Evolutionary conservation across 2,113 vertebrate species (phyloP), one percentile per base, ranked within the genome.

Genomic region (Hypomesus transpacificus): DNA sequence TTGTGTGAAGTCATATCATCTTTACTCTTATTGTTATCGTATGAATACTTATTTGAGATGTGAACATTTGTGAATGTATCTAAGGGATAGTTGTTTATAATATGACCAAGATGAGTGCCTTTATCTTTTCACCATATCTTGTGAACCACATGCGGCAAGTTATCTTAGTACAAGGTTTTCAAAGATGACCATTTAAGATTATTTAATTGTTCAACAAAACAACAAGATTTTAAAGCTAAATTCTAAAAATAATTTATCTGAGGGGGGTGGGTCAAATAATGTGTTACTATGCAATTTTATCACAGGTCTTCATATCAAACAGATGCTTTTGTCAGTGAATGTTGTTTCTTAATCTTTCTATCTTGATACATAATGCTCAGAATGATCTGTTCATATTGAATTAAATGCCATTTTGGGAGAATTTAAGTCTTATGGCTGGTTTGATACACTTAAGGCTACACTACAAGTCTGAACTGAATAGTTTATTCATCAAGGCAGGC

Each of bases 401-500:
- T 64, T 67, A 75, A 73, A 69, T 60, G 21, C 66, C 20, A 67
- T 80, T 80, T 73, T 80, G 66, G 63, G 56, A 80, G 70, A 70
- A 76, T 34, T 34, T 34, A 73, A 68, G 65, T 31, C n/a, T 1
- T 62, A 11, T 31, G 4, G 18, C 16, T 52, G 52, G 46, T 13
- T 16, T 4, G 31, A 28, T 24, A 39, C n/a, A 46, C 39, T 46
- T 46, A 46, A 46, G 2, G 39, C 9, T 2, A 2, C 9, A 11
- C 31, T 34, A 7, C 31, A 34, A 34, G 31, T 34, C 31, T 34
- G 39, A 11, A 46, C 39, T 11, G 39, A 46, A 46, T 11, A 46
- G 7, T 7, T 13, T 5, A 13, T 46, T 46, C 39, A 46, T 46
- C 39, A 11, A 46, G 7, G 9, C 1, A 46, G 39, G 39, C 0